A percentile compares a stretch with the other conserved stretches of the same genome.
These are phyloP conservation scores for Apis florea DNA, from an alignment of 1,140 invertebrate genomes.

Conservation along the genomic window DNA sequence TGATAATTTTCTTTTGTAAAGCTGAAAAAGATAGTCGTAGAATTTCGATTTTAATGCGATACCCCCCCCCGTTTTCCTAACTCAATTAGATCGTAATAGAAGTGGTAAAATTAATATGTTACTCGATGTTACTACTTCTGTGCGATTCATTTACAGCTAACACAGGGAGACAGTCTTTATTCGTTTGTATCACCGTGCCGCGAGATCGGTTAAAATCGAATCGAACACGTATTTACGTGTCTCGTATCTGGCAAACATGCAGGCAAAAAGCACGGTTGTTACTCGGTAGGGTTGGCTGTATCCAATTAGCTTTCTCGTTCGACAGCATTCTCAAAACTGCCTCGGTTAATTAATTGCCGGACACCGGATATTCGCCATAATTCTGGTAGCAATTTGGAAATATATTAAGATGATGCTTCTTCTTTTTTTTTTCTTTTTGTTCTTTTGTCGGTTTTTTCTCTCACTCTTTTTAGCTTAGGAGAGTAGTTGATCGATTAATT, in stretches of 20 bases:
- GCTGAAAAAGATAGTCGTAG: too few species aligned
- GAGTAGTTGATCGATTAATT: too few species aligned
- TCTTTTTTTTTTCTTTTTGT: too few species aligned
- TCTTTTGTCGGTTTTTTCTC: too few species aligned
- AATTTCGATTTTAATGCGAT: too few species aligned
- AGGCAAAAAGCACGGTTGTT: conserved; percentile 12
- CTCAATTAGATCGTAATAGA: too few species aligned
- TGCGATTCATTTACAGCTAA: too few species aligned
- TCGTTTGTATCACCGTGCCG: background rate
- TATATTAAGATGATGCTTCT: background rate
- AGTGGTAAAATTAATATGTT: too few species aligned
- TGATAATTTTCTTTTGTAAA: too few species aligned
- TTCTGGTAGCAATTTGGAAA: background rate
- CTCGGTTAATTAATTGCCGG: conserved; percentile 7
- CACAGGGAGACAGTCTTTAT: background rate
- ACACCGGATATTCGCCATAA: background rate
- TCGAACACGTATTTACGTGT: conserved; percentile 13
- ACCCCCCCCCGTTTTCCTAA: too few species aligned
- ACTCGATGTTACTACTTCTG: too few species aligned
- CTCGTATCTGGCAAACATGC: background rate
- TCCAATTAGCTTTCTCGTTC: conserved; percentile 24
- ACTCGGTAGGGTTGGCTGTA: background rate
- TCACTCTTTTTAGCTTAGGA: too few species aligned
- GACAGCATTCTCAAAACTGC: conserved; percentile 1
- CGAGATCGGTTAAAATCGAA: background rate